Evolutionary conservation across 2,888 invertebrate genomes (phyloP).

Genomic region (Eupithecia dodoneata): DNA sequence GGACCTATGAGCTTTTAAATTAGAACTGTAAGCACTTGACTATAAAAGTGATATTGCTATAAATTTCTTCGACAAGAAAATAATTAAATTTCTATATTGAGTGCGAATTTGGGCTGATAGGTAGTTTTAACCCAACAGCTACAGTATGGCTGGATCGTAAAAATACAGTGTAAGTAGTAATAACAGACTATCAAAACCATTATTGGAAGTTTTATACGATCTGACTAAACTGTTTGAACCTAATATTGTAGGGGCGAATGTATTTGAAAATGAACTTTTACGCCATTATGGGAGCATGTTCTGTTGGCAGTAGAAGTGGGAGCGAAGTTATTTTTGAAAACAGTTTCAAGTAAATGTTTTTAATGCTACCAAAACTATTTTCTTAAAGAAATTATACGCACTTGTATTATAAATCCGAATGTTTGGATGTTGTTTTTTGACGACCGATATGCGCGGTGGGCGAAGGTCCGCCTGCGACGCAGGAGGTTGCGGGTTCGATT

Average conservation of each 20-base stretch:
- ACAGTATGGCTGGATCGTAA: neutral
- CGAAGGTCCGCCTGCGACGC: too few species aligned
- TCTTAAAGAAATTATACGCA: too few species aligned
- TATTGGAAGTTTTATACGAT: slow-evolving; percentile 11
- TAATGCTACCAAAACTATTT: neutral
- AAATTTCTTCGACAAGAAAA: too few species aligned
- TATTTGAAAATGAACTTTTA: slow-evolving; percentile 13
- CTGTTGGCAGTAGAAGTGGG: neutral
- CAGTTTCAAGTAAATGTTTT: neutral
- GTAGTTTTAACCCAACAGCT: neutral
- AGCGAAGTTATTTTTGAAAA: neutral
- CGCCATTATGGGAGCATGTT: neutral
- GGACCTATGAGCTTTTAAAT: too few species aligned
- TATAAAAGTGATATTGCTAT: too few species aligned
- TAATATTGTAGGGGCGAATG: neutral
- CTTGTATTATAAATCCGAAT: too few species aligned
- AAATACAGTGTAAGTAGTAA: slow-evolving; percentile 6
- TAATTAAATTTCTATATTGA: neutral
- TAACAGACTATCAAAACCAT: slow-evolving; percentile 9
- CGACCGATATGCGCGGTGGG: too few species aligned
- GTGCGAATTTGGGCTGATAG: neutral
- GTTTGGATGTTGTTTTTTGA: too few species aligned
- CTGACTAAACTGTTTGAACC: slow-evolving; percentile 7
- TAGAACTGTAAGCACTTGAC: too few species aligned
- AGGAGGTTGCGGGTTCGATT: too few species aligned